These are phyloP conservation scores for Buteo buteo DNA, from an alignment of 2,113 vertebrate species.

Conservation along the genomic window DNA sequence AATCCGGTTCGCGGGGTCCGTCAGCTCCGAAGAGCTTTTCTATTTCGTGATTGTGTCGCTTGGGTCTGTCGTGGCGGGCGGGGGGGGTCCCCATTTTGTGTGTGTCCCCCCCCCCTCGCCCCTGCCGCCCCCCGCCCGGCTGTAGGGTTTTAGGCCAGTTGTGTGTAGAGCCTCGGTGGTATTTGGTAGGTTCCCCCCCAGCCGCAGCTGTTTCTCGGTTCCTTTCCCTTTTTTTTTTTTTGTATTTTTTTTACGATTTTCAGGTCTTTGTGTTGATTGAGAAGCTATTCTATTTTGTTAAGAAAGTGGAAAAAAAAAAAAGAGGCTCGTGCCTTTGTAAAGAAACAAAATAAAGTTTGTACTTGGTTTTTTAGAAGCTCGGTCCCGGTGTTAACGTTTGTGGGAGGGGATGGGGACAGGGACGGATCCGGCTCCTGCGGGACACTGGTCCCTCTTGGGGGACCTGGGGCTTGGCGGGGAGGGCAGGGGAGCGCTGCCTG, in stretches of 20 bases:
- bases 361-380: constrained; percentile 88
- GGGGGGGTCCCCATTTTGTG: too few relatives aligned
- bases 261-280: constrained; percentile 86
- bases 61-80: too few relatives aligned
- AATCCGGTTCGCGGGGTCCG: too few relatives aligned
- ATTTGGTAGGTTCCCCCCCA: constrained; percentile 50
- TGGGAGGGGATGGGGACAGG: background rate
- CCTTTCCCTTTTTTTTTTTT: constrained; percentile 6
- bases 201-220: constrained; percentile 50
- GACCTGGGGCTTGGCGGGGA: background rate
- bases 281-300: constrained; percentile 97
- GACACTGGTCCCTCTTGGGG: too few relatives aligned
- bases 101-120: too few relatives aligned
- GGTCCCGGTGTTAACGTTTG: background rate
- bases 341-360: constrained; percentile 99
- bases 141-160: constrained; percentile 59
- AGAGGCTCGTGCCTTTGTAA: constrained; percentile 99
- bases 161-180: constrained; percentile 54
- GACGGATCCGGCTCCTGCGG: background rate
- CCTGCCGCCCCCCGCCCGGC: too few relatives aligned
- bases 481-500: background rate
- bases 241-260: constrained; percentile 70
- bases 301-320: constrained; percentile 77
- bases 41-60: too few relatives aligned
- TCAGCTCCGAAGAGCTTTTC: too few relatives aligned